Conservation (phyloP, 2,888 invertebrate genomes). For the Pterostichus madidus region DNA sequence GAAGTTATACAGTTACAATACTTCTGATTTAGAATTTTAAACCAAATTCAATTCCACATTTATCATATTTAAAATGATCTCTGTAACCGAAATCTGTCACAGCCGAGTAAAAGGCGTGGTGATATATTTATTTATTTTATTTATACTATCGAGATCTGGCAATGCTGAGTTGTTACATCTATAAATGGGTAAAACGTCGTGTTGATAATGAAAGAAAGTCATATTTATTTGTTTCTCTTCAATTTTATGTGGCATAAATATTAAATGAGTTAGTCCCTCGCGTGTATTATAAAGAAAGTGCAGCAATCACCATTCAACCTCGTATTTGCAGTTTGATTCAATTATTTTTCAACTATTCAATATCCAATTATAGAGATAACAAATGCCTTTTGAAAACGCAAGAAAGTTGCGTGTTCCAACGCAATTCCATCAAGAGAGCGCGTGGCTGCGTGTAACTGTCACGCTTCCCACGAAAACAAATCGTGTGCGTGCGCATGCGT, state of each 20-base stretch:
- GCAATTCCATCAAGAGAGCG: slow-evolving; percentile 10
- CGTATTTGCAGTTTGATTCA: slow-evolving; percentile 58
- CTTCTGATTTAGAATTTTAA: too few species aligned
- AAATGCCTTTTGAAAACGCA: slow-evolving; percentile 58
- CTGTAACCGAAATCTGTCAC: too few species aligned
- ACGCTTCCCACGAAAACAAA: slow-evolving; percentile 33
- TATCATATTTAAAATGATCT: too few species aligned
- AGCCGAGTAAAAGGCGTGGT: too few species aligned
- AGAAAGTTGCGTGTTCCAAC: slow-evolving; percentile 44
- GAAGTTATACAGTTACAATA: too few species aligned
- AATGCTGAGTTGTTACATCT: too few species aligned
- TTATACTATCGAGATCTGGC: too few species aligned
- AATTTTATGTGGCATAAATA: background rate
- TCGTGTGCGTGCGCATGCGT: slow-evolving; percentile 29
- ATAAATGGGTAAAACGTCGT: too few species aligned
- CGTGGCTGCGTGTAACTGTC: slow-evolving; percentile 27
- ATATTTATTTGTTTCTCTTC: background rate
- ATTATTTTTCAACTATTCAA: slow-evolving; percentile 56
- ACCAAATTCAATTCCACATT: too few species aligned
- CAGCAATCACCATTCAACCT: background rate
- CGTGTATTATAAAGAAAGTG: slow-evolving; percentile 13
- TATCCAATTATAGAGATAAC: slow-evolving; percentile 60
- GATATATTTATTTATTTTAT: too few species aligned
- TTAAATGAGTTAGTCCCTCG: background rate
- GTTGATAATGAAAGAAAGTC: too few species aligned